A percentile compares a stretch with the other conserved stretches of the same genome.
Conservation (phyloP, 2,888 invertebrate species). For the Graphium colonna region DNA sequence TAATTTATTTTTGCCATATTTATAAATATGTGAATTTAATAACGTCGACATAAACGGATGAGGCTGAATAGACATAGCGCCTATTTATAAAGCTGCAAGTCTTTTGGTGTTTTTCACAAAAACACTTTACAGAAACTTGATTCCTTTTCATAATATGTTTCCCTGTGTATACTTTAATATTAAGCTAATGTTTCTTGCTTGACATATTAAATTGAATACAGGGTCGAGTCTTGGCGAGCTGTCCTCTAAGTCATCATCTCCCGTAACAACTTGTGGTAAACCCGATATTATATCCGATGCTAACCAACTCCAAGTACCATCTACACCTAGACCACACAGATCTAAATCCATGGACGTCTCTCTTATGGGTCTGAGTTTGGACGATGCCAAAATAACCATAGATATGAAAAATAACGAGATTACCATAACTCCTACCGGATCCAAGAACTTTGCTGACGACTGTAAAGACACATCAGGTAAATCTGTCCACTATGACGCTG, state of each 20-base stretch:
- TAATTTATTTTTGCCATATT: no score
- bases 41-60: no score
- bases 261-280: conserved; percentile 57
- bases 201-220: conserved; percentile 34
- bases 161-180: no score
- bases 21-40: no score
- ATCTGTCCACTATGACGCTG: conserved; percentile 46
- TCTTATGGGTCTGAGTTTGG: conserved; percentile 53
- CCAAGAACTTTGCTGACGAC: conserved; percentile 45
- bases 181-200: neutral
- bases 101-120: no score
- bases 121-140: no score
- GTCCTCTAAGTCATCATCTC: conserved; percentile 65
- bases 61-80: no score
- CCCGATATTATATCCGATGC: conserved; percentile 48
- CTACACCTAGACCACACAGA: conserved; percentile 64
- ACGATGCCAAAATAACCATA: conserved; percentile 65
- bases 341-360: conserved; percentile 80
- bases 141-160: no score
- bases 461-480: conserved; percentile 30
- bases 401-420: conserved; percentile 69
- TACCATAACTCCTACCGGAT: conserved; percentile 62
- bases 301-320: conserved; percentile 61
- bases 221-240: conserved; percentile 71
- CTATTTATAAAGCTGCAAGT: no score